Evolutionary conservation across 92 coral and sea anemone genomes (phyloP).

Genomic region (Umimayanthus chanpuru): DNA sequence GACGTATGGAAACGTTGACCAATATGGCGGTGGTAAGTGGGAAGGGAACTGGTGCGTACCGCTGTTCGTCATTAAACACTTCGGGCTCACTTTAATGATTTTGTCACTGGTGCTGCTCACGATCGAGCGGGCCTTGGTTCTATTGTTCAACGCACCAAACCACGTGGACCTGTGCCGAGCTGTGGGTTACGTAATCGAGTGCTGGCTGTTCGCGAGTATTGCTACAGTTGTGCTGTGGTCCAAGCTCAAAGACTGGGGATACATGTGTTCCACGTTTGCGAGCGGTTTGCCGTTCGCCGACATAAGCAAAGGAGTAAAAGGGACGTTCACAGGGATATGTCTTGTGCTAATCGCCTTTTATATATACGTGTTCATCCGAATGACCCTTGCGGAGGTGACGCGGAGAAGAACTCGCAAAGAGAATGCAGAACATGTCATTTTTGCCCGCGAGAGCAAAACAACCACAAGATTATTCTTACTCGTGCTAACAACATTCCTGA

Average conservation of each 20-base stretch:
- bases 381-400: conserved; percentile 46
- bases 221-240: conserved; percentile 83
- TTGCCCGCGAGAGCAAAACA: conserved; percentile 64
- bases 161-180: conserved; percentile 84
- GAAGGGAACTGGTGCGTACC: conserved; percentile 72
- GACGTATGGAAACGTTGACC: conserved; percentile 72
- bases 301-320: conserved; percentile 71
- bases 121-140: conserved; percentile 68
- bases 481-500: conserved; percentile 65
- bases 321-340: conserved; percentile 63
- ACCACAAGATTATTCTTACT: conserved; percentile 75
- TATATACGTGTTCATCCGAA: conserved; percentile 65
- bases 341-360: conserved; percentile 60
- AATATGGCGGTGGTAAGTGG: conserved; percentile 81
- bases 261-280: conserved; percentile 76
- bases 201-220: conserved; percentile 82
- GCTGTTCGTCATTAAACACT: conserved; percentile 76
- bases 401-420: conserved; percentile 41
- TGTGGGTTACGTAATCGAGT: conserved; percentile 80
- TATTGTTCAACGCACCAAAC: conserved; percentile 63
- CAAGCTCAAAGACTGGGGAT: conserved; percentile 80
- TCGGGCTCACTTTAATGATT: conserved; percentile 75
- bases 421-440: conserved; percentile 38
- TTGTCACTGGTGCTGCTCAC: conserved; percentile 71
- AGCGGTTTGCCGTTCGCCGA: conserved; percentile 68